A percentile compares a stretch with the other conserved stretches of the same genome.
Evolutionary conservation across 2,888 invertebrate genomes (phyloP).

Genomic region (Theristus sp.): DNA sequence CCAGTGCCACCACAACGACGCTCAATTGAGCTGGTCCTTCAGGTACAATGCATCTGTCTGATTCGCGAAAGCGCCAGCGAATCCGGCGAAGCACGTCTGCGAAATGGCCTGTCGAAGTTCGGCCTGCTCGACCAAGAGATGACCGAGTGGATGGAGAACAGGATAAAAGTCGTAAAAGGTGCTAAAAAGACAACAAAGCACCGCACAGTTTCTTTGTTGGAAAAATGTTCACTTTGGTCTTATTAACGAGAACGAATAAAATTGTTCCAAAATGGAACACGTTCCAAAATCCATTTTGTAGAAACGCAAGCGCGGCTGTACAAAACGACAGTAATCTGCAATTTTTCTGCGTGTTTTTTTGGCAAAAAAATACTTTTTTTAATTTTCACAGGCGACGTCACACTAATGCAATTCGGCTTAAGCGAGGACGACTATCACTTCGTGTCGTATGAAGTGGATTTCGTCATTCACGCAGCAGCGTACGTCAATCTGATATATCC

Average conservation of each 20-base stretch:
- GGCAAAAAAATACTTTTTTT: too few relatives aligned
- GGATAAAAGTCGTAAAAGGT: not conserved
- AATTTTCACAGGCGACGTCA: slow-evolving; percentile 31
- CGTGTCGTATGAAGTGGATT: slow-evolving; percentile 31
- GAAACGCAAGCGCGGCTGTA: too few relatives aligned
- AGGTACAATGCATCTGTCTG: slow-evolving; percentile 30
- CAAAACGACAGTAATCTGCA: too few relatives aligned
- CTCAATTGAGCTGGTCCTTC: too few relatives aligned
- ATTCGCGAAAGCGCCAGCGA: slow-evolving; percentile 28
- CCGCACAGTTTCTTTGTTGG: not conserved
- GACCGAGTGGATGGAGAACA: slow-evolving; percentile 9
- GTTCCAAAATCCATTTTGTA: too few relatives aligned
- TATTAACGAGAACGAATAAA: too few relatives aligned
- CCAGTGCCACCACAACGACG: too few relatives aligned
- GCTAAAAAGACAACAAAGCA: not conserved
- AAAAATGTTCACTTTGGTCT: too few relatives aligned
- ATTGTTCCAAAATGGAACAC: too few relatives aligned
- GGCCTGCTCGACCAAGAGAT: slow-evolving; percentile 23
- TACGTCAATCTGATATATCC: slow-evolving; percentile 35
- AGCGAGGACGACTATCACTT: slow-evolving; percentile 31
- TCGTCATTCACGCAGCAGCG: slow-evolving; percentile 33
- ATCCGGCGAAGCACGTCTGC: slow-evolving; percentile 19
- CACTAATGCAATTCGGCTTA: slow-evolving; percentile 30
- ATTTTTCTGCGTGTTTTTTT: too few relatives aligned
- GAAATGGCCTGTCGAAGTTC: slow-evolving; percentile 21